Conservation (phyloP, 2,888 invertebrate genomes). For the Scotopteryx bipunctaria region DNA sequence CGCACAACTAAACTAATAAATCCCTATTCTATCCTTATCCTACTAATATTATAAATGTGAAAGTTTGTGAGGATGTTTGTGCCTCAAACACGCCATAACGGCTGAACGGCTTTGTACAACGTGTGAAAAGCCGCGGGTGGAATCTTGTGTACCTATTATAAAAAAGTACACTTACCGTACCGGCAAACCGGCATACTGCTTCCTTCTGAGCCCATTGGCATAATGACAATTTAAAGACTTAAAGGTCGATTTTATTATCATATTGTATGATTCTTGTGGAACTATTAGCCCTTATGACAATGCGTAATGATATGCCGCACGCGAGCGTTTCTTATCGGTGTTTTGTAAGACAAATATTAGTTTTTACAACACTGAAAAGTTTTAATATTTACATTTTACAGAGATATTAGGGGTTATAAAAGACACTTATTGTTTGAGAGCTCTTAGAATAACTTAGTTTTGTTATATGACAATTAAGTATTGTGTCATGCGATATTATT, state of each 20-base stretch:
- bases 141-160: background rate
- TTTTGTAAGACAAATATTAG: constrained; percentile 40
- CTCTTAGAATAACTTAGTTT: constrained; percentile 6
- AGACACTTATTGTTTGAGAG: constrained; percentile 22
- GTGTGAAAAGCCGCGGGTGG: background rate
- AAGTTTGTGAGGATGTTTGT: too few relatives aligned
- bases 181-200: background rate
- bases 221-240: constrained; percentile 83
- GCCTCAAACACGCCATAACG: too few relatives aligned
- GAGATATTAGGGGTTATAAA: constrained; percentile 32
- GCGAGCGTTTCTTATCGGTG: constrained; percentile 69
- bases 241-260: constrained; percentile 82
- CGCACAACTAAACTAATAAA: too few relatives aligned
- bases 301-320: constrained; percentile 73
- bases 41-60: too few relatives aligned
- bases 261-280: constrained; percentile 80
- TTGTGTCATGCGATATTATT: constrained; percentile 14
- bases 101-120: too few relatives aligned
- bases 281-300: constrained; percentile 83
- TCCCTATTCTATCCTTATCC: too few relatives aligned
- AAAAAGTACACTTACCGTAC: background rate
- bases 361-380: constrained; percentile 39
- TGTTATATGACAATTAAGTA: constrained; percentile 15
- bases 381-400: constrained; percentile 36
- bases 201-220: constrained; percentile 30